phyloP scores from a whole-genome alignment of 2,888 invertebrate genomes.

The Diogma glabrata region DNA sequence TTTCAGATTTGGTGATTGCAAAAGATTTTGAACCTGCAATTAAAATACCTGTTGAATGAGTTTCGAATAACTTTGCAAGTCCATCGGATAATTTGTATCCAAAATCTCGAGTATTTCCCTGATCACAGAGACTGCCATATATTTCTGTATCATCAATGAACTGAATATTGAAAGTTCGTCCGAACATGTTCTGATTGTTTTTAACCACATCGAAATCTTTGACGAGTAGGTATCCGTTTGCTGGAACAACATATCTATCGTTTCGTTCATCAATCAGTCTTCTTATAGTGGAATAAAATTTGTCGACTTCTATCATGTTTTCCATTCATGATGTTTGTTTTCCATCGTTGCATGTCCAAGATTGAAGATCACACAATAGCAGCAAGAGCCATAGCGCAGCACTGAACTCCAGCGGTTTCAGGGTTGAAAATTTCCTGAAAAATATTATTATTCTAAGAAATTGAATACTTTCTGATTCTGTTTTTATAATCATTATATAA shows the following conservation, averaged over 20 bases:
- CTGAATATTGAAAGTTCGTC: no score
- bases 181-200: constrained; percentile 11
- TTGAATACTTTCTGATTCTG: no score
- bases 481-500: no score
- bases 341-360: constrained; percentile 15
- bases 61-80: constrained; percentile 11
- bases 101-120: no score
- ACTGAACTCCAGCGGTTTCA: constrained; percentile 20
- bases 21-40: constrained; percentile 8
- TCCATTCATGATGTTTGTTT: constrained; percentile 16
- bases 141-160: no score
- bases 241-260: no score
- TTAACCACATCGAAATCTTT: constrained; percentile 13
- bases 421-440: no score
- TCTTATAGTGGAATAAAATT: constrained; percentile 13
- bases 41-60: constrained; percentile 12
- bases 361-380: constrained; percentile 17
- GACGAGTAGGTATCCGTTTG: constrained; percentile 13
- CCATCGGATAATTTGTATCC: no score
- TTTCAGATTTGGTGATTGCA: constrained; percentile 14
- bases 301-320: constrained; percentile 20
- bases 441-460: no score
- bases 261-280: no score
- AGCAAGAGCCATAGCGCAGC: constrained; percentile 22
- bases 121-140: no score